Percentiles rank a stretch among this genome's conserved stretches.
phyloP scores from a whole-genome alignment of 2,888 invertebrate species.

The Teleogryllus oceanicus region DNA sequence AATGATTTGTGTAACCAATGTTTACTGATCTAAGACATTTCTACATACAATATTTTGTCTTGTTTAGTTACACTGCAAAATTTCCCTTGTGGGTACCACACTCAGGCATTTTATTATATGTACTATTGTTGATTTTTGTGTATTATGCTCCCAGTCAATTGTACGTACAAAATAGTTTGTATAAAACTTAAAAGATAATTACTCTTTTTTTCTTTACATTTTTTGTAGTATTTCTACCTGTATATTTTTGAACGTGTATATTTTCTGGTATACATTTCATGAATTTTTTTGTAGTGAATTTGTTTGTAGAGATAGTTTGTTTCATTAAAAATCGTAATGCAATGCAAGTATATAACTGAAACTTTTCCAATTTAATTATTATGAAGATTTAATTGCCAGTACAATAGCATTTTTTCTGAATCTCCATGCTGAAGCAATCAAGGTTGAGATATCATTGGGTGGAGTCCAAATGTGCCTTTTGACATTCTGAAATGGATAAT shows the following conservation, averaged over 20 bases:
- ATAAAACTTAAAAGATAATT: not conserved
- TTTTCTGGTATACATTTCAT: not conserved
- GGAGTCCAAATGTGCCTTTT: not conserved
- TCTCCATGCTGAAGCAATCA: too few relatives aligned
- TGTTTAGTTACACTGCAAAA: too few relatives aligned
- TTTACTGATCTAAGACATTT: too few relatives aligned
- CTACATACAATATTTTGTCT: too few relatives aligned
- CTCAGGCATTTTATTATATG: not conserved
- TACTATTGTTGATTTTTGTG: not conserved
- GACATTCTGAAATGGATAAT: not conserved
- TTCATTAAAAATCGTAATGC: too few relatives aligned
- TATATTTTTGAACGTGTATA: not conserved
- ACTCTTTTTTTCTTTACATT: not conserved
- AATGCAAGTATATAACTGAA: too few relatives aligned
- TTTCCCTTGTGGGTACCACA: too few relatives aligned
- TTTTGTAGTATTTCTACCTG: not conserved
- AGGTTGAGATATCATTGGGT: not conserved
- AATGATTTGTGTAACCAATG: too few relatives aligned
- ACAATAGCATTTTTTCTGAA: too few relatives aligned
- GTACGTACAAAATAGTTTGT: constrained; percentile 9
- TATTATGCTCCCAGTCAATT: constrained; percentile 18
- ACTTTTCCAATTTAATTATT: too few relatives aligned
- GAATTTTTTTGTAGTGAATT: not conserved
- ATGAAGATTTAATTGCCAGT: too few relatives aligned
- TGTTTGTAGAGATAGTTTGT: too few relatives aligned